Percentiles rank a stretch among this genome's conserved stretches.
These are phyloP conservation scores for Calliphora vicina DNA, from an alignment of 1,140 invertebrate species.

Conservation along the genomic window DNA sequence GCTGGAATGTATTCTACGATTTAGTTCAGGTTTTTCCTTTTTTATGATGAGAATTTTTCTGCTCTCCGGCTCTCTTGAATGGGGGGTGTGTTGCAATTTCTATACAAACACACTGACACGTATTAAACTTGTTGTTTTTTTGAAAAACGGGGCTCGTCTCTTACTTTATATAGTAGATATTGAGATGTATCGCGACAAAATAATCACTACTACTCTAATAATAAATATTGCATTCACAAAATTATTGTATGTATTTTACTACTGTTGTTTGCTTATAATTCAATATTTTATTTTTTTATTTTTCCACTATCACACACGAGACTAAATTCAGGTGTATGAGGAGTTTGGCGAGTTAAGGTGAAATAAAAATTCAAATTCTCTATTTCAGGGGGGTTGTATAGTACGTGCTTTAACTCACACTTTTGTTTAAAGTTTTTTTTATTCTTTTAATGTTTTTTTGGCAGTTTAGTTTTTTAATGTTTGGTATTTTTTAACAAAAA, in stretches of 20 bases:
- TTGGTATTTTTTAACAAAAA: background rate
- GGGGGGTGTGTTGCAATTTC: slow-evolving; percentile 30
- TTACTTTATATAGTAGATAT: background rate
- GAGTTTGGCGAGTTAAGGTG: no score
- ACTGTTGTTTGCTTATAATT: background rate
- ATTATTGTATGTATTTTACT: background rate
- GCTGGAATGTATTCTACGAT: slow-evolving; percentile 14
- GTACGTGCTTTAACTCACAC: background rate
- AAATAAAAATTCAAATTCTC: no score
- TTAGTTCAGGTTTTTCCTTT: background rate
- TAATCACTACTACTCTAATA: background rate
- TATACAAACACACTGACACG: background rate
- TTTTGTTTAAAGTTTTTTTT: background rate
- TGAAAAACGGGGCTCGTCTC: slow-evolving; percentile 33
- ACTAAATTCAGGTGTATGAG: background rate
- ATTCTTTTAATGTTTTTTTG: no score
- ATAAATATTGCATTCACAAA: slow-evolving; percentile 23
- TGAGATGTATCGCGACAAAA: background rate
- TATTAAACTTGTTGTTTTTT: background rate
- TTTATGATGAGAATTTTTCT: background rate
- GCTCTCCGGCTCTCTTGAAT: background rate
- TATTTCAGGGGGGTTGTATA: background rate
- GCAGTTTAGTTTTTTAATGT: background rate
- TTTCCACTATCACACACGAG: background rate
- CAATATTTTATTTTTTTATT: background rate